Base-by-base conservation (phyloP, 2,113 vertebrate species). In the Pavo muticus region DNA sequence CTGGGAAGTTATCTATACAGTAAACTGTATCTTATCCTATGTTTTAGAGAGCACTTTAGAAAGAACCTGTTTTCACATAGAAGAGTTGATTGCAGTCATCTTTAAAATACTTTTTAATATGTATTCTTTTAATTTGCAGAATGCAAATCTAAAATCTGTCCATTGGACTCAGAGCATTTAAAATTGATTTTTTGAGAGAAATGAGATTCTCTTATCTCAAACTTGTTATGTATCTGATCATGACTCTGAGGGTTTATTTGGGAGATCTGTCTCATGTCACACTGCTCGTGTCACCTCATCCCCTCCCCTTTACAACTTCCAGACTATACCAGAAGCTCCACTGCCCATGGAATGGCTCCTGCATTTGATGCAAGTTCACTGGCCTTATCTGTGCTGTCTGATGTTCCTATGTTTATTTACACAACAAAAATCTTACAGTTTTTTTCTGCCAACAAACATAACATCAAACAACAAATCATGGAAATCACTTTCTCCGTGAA, bases 21-120 rank as follows among this genome's bases (percentile, higher is more conserved):
- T 56, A 42, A 11, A 6, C 4, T 50, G 18, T 61, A 15, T 4
- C 2, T 44, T 47, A n/a, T 5, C 16, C 60, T 24, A 8, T 80
- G n/a, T 68, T 87, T 84, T n/a, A 74, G 50, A 5, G 4, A 57
- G 30, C 9, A 3, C 12, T 44, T 18, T 59, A 5, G 6, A 20
- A 35, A 9, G 35, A 64, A 10, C 30, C 8, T 50, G 2, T 32
- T 90, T 91, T 67, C 5, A 64, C 20, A 6, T 25, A n/a, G 24
- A 39, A 18, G 7, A 16, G 15, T 48, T 68, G 21, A 61, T 11
- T 70, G 1, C 10, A 73, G 5, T 27, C 0, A 32, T 5, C 1
- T 63, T 35, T 42, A 4, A 3, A 57, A 37, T 8, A 44, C 56
- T 75, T 70, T 3, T 14, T 0, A n/a, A 68, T 40, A 5, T 40